These are phyloP conservation scores for Sinonovacula constricta DNA, from an alignment of 1,140 invertebrate species.

Conservation along the genomic window DNA sequence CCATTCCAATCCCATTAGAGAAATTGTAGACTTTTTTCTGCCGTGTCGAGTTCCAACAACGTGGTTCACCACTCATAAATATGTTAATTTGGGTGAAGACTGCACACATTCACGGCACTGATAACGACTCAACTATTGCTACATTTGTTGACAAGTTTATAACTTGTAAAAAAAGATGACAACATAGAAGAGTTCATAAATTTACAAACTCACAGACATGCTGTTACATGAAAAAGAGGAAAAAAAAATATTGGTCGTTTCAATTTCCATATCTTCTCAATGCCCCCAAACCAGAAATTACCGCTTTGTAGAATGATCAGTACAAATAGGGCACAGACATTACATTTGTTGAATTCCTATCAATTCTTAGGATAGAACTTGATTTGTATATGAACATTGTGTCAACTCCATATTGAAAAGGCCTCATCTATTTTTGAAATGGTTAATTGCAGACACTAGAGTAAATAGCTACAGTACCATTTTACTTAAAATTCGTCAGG, in stretches of 20 bases:
- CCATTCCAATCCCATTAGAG: conserved; percentile 38
- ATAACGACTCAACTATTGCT: no score
- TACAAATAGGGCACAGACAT: no score
- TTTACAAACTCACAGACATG: conserved; percentile 57
- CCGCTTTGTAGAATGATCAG: not conserved
- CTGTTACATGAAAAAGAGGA: conserved; percentile 52
- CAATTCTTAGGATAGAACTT: not conserved
- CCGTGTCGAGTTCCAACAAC: no score
- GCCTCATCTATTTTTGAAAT: conserved; percentile 31
- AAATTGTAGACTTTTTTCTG: conserved; percentile 69
- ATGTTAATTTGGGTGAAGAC: conserved; percentile 77
- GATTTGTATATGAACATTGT: not conserved
- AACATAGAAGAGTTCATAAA: conserved; percentile 28
- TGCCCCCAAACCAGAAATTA: conserved; percentile 37
- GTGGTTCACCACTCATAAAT: conserved; percentile 78
- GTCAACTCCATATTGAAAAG: conserved; percentile 1
- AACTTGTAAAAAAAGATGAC: no score
- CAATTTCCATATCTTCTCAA: conserved; percentile 51
- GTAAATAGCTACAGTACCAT: conserved; percentile 39
- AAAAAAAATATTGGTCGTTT: conserved; percentile 53
- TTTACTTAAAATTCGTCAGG: conserved; percentile 33
- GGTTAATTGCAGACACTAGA: conserved; percentile 27
- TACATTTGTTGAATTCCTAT: not conserved
- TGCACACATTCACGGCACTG: no score
- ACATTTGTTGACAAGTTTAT: no score